A percentile compares a stretch with the other conserved stretches of the same genome.
phyloP scores from a whole-genome alignment of 2,113 vertebrate species.

The Dromiciops gliroides region DNA sequence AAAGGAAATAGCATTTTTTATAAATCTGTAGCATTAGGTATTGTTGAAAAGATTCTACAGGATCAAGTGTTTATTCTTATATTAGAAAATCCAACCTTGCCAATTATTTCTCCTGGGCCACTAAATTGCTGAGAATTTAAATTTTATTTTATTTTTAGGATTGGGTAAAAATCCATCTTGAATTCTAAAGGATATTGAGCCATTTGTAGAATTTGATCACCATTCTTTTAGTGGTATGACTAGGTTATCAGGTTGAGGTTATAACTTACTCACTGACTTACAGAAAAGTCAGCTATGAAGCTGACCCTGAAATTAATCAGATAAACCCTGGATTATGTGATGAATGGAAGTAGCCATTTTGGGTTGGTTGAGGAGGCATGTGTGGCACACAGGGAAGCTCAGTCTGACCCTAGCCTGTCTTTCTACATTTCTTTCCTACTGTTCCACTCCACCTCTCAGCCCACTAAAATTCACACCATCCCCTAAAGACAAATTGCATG shows the following conservation, averaged over 20 bases:
- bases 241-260: background rate
- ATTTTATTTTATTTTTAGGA: background rate
- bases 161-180: background rate
- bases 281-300: background rate
- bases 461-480: background rate
- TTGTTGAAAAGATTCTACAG: background rate
- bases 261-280: background rate
- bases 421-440: background rate
- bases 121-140: background rate
- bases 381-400: background rate
- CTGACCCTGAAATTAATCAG: background rate
- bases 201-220: background rate
- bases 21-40: background rate
- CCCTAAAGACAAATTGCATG: background rate
- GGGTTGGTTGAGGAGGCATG: background rate
- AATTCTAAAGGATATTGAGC: background rate
- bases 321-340: background rate
- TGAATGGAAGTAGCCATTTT: background rate
- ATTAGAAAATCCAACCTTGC: background rate
- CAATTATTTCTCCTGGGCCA: background rate
- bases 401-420: background rate
- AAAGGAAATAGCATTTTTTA: background rate
- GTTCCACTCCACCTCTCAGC: background rate
- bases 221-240: background rate
- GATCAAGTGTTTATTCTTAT: background rate